phyloP scores from a whole-genome alignment of 1,140 invertebrate genomes.

The Orchesella cincta region DNA sequence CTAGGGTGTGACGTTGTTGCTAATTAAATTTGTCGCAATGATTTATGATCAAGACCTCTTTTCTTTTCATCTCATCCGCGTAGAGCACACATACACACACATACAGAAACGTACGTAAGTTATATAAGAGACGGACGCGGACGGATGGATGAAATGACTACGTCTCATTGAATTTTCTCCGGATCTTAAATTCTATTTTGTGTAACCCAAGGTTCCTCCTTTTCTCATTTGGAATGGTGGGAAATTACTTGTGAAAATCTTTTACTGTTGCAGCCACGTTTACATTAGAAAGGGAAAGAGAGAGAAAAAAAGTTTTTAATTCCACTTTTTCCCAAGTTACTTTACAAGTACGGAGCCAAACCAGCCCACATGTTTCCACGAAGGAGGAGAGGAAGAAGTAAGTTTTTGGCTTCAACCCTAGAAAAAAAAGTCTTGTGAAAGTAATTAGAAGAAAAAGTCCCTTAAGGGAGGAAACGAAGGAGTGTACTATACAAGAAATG shows the following conservation, averaged over 20 bases:
- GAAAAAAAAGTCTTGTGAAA: constrained; percentile 9
- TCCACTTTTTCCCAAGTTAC: background rate
- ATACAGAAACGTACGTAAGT: too few relatives aligned
- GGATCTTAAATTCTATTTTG: constrained; percentile 15
- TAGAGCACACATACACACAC: too few relatives aligned
- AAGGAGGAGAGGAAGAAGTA: background rate
- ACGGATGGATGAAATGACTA: constrained; percentile 24
- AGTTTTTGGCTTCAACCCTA: constrained; percentile 19
- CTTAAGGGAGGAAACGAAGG: background rate
- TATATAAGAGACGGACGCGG: too few relatives aligned
- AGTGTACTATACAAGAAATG: too few relatives aligned
- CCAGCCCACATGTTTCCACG: background rate
- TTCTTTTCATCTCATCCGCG: constrained; percentile 43
- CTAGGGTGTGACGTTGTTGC: constrained; percentile 33
- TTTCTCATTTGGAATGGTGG: background rate
- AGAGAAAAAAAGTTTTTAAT: constrained; percentile 17
- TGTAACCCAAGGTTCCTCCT: background rate
- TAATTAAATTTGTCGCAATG: constrained; percentile 51
- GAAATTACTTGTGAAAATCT: background rate
- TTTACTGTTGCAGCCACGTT: background rate
- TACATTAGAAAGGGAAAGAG: background rate
- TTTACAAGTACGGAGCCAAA: too few relatives aligned
- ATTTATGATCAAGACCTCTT: constrained; percentile 46
- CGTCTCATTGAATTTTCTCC: background rate
- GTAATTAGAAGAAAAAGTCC: constrained; percentile 12